Evolutionary conservation across 2,113 vertebrate species (phyloP).

Genomic region (Tiliqua scincoides): DNA sequence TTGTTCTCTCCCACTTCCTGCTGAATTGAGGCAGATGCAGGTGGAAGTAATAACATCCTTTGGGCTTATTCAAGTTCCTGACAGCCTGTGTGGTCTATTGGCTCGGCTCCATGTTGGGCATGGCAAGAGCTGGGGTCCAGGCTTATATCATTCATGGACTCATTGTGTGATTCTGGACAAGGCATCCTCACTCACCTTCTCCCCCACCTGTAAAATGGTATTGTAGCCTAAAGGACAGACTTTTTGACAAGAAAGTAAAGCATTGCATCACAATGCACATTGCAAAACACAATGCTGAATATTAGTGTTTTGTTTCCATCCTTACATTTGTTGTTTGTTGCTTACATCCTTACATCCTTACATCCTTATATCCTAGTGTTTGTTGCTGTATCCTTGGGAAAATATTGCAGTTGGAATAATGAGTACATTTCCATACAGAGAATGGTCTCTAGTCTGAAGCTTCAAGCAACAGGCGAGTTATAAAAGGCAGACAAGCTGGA

Average conservation of each 20-base stretch:
- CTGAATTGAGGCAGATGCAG: background rate
- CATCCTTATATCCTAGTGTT: too few relatives aligned
- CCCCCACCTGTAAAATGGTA: background rate
- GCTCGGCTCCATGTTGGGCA: background rate
- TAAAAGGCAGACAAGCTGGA: background rate
- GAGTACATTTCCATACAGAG: background rate
- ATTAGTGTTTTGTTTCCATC: too few relatives aligned
- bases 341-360: too few relatives aligned
- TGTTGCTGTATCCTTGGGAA: background rate
- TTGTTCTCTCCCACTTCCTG: background rate
- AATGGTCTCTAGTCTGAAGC: too few relatives aligned
- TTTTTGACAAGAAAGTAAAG: background rate
- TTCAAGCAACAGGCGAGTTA: background rate
- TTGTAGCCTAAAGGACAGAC: background rate
- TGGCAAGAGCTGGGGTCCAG: background rate
- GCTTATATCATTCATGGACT: background rate
- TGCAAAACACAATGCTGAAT: too few relatives aligned
- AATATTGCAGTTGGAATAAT: background rate
- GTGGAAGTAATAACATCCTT: background rate
- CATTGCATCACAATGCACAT: background rate
- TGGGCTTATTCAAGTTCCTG: background rate
- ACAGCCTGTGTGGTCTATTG: background rate
- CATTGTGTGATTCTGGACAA: background rate
- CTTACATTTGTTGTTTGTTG: too few relatives aligned
- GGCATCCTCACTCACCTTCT: background rate